Conservation (phyloP, 2,113 vertebrate genomes). For the Marcusenius ussheri region DNA sequence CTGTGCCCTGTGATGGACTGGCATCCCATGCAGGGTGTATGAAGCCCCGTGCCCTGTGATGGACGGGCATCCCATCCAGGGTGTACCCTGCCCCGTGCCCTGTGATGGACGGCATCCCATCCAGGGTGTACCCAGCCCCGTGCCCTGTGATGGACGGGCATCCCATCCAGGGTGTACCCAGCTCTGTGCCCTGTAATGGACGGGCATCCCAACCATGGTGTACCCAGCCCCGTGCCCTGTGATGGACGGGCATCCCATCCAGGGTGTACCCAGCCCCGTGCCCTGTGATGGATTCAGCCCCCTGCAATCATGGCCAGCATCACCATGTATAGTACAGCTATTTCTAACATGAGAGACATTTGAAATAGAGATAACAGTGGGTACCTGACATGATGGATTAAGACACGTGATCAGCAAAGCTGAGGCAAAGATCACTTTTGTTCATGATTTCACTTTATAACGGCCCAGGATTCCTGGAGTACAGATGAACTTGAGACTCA, state of each 20-base stretch:
- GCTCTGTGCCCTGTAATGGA: neutral
- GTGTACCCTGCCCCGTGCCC: neutral
- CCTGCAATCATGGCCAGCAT: neutral
- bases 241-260: neutral
- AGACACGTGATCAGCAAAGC: neutral
- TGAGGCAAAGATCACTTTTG: neutral
- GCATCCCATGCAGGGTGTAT: neutral
- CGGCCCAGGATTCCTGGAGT: neutral
- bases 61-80: neutral
- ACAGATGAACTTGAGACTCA: neutral
- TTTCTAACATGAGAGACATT: neutral
- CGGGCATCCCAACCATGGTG: no score
- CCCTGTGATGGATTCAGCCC: neutral
- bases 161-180: neutral
- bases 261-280: neutral
- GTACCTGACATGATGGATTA: neutral
- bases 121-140: neutral
- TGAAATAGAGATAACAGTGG: neutral
- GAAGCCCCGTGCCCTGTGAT: neutral
- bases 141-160: neutral
- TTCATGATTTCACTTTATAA: neutral
- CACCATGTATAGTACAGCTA: neutral
- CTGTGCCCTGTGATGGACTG: neutral
- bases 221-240: neutral
- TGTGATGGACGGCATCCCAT: neutral